Base-by-base conservation (phyloP, 2,113 vertebrate genomes). In the Scomber scombrus region DNA sequence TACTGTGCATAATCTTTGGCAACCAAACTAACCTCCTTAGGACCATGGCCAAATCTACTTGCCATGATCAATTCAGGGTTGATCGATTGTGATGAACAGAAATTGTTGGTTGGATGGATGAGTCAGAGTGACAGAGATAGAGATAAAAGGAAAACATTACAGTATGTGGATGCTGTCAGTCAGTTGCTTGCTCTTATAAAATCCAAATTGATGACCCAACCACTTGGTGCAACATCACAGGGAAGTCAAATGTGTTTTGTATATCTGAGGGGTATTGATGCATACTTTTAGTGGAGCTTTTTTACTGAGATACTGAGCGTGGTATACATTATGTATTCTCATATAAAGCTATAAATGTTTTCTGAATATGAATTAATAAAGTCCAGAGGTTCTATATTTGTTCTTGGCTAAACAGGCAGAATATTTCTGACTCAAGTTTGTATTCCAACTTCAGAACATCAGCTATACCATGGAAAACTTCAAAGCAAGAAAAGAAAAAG, bases 181-280 rank as follows among this genome's bases (percentile, higher is more conserved):
- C 54, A 11, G 15, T 58, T 19, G 51, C 51, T 54, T 70, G 45
- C 11, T 58, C 45, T 11, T 0, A 51, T 18, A 8, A 52, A 77
- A 61, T 23, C 5, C 16, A 29, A 49, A 19, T 45, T 47, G 21
- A 55, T 54, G 18, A 75, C 2, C 12, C 0, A 5, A 57, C n/a
- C 12, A 7, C 3, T 34, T 21, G 12, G 23, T 63, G 19, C 8
- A 60, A 58, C 13, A 67, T 40, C 18, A 16, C 2, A 60, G 54
- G 61, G 51, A 54, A 54, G 51, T 9, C 11, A n/a, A 15, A 67
- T n/a, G 7, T 26, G 19, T 15, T 51, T 19, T 4, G 47, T 8
- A 5, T 54, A 31, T 69, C 54, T 70, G 18, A 78, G n/a, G 40
- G 50, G 23, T 65, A 12, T 13, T 60, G 71, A 43, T 29, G 31